Evolutionary conservation across 1,140 invertebrate species (phyloP), one percentile per base, ranked within the genome.

Genomic region (Drosophila teissieri): DNA sequence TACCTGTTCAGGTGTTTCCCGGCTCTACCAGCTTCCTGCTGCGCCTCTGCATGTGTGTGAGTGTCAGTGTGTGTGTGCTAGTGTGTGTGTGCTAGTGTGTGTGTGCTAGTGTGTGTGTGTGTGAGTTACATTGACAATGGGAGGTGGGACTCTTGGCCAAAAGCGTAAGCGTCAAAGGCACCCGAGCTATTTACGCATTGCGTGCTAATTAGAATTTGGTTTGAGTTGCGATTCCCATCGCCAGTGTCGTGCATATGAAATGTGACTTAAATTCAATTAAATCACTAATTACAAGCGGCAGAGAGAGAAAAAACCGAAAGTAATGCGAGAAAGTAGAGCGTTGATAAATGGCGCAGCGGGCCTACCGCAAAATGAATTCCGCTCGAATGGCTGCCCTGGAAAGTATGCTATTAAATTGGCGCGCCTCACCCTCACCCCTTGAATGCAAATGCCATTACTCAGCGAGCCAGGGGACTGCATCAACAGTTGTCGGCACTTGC

Each of bases 161-260:
- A 64, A 54, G 72, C 62, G 54, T 51, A 40, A 65, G 63, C 73
- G 57, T 78, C 74, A 78, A 78, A 78, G 51, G 75, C 74, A 78
- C 62, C 63, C 56, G 53, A 78, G 74, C 74, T 62, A 72, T 78
- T 78, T 78, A 78, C 75, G 75, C 75, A 78, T 78, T 78, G 74
- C 75, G 75, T 78, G 75, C 76, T 78, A 78, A 78, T 78, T 78
- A 78, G 75, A 78, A 78, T 52, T 78, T 69, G 73, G 74, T 77
- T 68, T 78, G 74, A 24, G 62, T 55, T 68, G 40, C 10, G 15
- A 5, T 17, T 40, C 17, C 10, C 6, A 11, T 22, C 14, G 10
- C 11, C 3, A n/a, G 37, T 14, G 39, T 63, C 39, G 51, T 77
- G 74, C 51, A 68, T 77, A 57, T 76, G 73, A 76, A 54, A 76